Conservation (phyloP, 23 tunicate species). For the Oikopleura albicans region DNA sequence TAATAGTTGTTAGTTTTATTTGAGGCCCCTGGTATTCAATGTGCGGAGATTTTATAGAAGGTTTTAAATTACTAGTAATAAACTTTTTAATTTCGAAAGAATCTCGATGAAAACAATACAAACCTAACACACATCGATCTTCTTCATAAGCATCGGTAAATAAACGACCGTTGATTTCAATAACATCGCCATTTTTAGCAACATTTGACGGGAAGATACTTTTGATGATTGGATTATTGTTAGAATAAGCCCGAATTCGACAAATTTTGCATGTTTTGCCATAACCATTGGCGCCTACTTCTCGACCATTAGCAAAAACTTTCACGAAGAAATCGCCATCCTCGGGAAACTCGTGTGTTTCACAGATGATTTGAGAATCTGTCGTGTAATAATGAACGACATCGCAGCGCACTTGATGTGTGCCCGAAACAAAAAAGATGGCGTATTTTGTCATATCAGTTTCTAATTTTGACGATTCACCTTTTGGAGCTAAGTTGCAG, state of each 20-base stretch:
- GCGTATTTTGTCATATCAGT: not conserved
- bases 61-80: no score
- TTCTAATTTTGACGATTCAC: not conserved
- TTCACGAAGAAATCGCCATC: not conserved
- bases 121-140: not conserved
- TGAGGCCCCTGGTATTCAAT: no score
- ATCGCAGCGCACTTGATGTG: not conserved
- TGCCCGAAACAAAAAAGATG: not conserved
- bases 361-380: not conserved
- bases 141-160: not conserved
- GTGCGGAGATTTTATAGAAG: no score
- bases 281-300: not conserved
- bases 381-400: not conserved
- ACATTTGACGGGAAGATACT: not conserved
- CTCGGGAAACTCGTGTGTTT: not conserved
- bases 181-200: not conserved
- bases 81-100: no score
- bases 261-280: not conserved
- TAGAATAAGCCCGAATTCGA: not conserved
- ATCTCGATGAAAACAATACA: no score
- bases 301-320: not conserved
- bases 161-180: not conserved
- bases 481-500: not conserved
- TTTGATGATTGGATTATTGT: not conserved
- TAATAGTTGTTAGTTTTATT: no score